Percentiles rank a stretch among this genome's conserved stretches.
Conservation (phyloP, 2,888 invertebrate species). For the Drosophila phalerata region DNA sequence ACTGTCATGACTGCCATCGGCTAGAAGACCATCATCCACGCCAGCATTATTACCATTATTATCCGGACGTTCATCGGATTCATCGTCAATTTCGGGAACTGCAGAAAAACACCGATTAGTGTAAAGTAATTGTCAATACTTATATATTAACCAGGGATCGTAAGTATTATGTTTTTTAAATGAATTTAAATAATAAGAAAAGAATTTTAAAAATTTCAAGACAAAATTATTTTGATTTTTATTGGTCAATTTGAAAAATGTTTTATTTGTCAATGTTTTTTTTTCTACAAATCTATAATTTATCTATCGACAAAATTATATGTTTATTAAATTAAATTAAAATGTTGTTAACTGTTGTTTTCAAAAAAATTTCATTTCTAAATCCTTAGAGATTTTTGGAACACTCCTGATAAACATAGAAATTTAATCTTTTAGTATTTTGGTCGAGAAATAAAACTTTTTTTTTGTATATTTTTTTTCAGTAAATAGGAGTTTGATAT, state of each 20-base stretch:
- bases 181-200: no score
- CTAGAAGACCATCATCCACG: conserved; percentile 89
- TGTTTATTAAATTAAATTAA: no score
- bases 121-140: background rate
- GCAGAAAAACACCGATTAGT: background rate
- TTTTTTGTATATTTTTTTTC: no score
- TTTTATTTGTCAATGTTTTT: background rate
- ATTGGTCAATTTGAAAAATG: background rate
- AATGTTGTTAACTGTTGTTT: no score
- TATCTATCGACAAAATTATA: no score
- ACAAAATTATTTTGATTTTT: no score
- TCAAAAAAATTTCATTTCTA: no score
- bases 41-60: conserved; percentile 86
- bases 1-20: conserved; percentile 66
- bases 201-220: no score
- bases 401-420: no score
- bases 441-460: background rate
- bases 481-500: background rate
- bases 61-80: conserved; percentile 86
- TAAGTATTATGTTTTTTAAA: background rate
- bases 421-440: background rate
- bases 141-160: background rate
- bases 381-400: no score
- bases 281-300: no score
- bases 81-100: conserved; percentile 85